phyloP scores from a whole-genome alignment of 2,888 invertebrate species.

The Acrocyrtus sp. region DNA sequence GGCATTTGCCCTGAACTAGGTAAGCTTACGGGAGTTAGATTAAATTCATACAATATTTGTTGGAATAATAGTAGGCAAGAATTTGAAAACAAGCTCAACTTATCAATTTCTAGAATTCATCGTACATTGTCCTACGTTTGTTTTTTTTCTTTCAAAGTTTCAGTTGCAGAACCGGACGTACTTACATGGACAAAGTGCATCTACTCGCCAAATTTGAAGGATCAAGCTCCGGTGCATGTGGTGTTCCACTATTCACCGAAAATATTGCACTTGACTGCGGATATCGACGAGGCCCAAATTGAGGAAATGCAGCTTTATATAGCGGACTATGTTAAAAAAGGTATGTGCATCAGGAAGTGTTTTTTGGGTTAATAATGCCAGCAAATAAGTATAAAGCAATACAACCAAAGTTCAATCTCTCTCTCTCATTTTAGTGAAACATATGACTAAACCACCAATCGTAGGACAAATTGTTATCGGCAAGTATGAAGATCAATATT shows the following conservation, averaged over 20 bases:
- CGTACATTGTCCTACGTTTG: too few species aligned
- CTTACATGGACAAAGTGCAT: background rate
- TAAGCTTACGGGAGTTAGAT: too few species aligned
- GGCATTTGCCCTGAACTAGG: too few species aligned
- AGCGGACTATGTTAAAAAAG: background rate
- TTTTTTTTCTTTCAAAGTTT: background rate
- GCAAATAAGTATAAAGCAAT: background rate
- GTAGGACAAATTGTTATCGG: slow-evolving; percentile 51
- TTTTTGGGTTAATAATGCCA: background rate
- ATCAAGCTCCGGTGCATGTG: slow-evolving; percentile 4
- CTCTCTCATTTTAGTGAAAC: too few species aligned
- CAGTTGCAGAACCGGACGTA: background rate
- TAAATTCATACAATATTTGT: too few species aligned
- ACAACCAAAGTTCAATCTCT: too few species aligned
- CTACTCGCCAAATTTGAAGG: slow-evolving; percentile 8
- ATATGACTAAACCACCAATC: slow-evolving; percentile 23
- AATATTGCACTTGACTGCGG: slow-evolving; percentile 9
- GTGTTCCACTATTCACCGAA: slow-evolving; percentile 18
- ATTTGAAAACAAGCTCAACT: too few species aligned
- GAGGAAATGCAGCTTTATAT: slow-evolving; percentile 9
- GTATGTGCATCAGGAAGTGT: background rate
- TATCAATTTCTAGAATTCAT: too few species aligned
- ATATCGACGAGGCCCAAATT: slow-evolving; percentile 11
- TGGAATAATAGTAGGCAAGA: too few species aligned
- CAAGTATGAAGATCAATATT: slow-evolving; percentile 38